phyloP scores from a whole-genome alignment of 2,888 invertebrate genomes.

The Temnothorax unifasciatus region DNA sequence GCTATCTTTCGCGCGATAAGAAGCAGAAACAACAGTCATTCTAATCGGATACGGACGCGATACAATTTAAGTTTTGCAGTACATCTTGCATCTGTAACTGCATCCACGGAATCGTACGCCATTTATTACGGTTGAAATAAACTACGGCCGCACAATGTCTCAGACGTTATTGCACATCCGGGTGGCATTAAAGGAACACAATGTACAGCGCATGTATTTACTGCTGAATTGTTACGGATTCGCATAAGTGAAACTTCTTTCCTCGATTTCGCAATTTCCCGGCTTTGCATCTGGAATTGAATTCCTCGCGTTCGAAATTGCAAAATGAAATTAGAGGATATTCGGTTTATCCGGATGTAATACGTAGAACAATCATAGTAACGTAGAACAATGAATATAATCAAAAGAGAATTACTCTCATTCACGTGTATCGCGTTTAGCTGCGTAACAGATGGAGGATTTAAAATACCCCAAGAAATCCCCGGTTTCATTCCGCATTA shows the following conservation, averaged over 20 bases:
- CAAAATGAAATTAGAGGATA: conserved; percentile 1
- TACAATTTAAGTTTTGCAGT: conserved; percentile 49
- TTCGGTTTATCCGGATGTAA: not conserved
- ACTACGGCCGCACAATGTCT: conserved; percentile 29
- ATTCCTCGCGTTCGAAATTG: conserved; percentile 27
- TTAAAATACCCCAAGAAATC: conserved; percentile 39
- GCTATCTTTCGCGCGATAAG: not conserved
- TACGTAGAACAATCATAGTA: not conserved
- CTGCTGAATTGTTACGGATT: not conserved
- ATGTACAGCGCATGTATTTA: conserved; percentile 35
- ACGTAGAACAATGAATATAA: conserved; percentile 8
- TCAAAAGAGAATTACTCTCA: conserved; percentile 37
- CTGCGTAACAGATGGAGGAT: conserved; percentile 33
- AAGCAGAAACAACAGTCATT: conserved; percentile 19
- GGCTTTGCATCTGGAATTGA: conserved; percentile 22
- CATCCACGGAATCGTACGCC: conserved; percentile 49
- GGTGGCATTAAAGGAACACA: conserved; percentile 57
- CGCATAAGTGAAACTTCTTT: conserved; percentile 2
- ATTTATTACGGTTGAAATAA: conserved; percentile 53
- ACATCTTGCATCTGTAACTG: conserved; percentile 33
- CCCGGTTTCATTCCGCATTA: conserved; percentile 12
- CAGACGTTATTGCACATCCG: conserved; percentile 55
- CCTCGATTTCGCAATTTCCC: conserved; percentile 13
- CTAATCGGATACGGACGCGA: not conserved
- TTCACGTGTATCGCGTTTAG: conserved; percentile 41